Evolutionary conservation across 2,113 vertebrate species (phyloP).

Genomic region (Lates calcarifer): DNA sequence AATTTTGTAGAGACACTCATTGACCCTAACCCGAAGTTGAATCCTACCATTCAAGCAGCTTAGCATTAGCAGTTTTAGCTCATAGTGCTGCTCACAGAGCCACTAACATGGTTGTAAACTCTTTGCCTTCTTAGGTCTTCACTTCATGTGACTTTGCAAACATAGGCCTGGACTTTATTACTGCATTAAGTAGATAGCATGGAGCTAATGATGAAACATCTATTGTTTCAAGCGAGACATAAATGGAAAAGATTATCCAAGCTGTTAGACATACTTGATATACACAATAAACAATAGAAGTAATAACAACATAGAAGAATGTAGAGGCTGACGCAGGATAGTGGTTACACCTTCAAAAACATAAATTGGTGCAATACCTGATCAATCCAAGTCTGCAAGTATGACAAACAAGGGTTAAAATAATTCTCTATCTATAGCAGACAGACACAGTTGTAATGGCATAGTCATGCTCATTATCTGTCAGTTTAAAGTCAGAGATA

Average conservation of each 20-base stretch:
- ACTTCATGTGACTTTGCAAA: not conserved
- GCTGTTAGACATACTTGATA: not conserved
- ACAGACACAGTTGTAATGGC: constrained; percentile 49
- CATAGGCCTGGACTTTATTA: too few relatives aligned
- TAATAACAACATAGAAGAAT: not conserved
- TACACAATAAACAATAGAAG: not conserved
- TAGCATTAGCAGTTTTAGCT: not conserved
- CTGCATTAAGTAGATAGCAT: too few relatives aligned
- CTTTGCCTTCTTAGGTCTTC: not conserved
- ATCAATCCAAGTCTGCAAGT: constrained; percentile 1
- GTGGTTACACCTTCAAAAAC: not conserved
- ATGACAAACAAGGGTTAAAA: constrained; percentile 39
- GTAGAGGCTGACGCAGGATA: not conserved
- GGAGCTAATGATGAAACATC: too few relatives aligned
- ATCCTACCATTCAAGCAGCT: not conserved
- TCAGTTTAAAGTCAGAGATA: constrained; percentile 58
- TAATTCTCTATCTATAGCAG: constrained; percentile 35
- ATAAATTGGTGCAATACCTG: constrained; percentile 13
- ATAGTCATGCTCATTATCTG: constrained; percentile 56
- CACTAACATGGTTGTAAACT: not conserved
- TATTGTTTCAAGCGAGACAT: too few relatives aligned
- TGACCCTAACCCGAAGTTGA: not conserved
- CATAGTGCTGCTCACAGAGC: not conserved
- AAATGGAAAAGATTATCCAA: not conserved
- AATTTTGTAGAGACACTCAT: not conserved